Conservation (phyloP, 2,888 invertebrate genomes). For the Oscheius sp. region DNA sequence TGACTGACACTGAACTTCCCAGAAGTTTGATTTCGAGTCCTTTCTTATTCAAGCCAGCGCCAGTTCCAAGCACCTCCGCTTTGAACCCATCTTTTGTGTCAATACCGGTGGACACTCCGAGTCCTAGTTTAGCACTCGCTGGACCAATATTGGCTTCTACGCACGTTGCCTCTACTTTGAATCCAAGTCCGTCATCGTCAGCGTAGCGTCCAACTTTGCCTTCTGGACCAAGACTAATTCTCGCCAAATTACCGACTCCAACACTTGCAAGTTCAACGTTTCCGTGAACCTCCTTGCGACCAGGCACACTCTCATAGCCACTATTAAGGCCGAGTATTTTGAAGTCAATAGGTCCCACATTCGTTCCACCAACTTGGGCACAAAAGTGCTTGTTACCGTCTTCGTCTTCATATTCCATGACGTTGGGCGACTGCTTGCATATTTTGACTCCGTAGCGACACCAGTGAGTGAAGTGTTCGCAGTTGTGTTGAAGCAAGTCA, state of each 20-base stretch:
- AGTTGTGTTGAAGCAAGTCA: slow-evolving; percentile 25
- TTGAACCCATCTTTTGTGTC: slow-evolving; percentile 20
- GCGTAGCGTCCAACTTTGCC: slow-evolving; percentile 1
- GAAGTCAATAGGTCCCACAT: slow-evolving; percentile 11
- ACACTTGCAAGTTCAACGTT: slow-evolving; percentile 16
- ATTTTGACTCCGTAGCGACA: slow-evolving; percentile 24
- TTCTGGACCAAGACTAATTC: neutral
- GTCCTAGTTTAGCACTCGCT: slow-evolving; percentile 16
- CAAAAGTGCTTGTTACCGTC: slow-evolving; percentile 1
- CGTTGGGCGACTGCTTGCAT: slow-evolving; percentile 4
- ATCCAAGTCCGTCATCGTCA: slow-evolving; percentile 16
- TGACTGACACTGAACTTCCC: slow-evolving; percentile 8
- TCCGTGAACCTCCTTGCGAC: neutral
- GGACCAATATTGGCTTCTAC: slow-evolving; percentile 20
- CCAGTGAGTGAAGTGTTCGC: slow-evolving; percentile 28
- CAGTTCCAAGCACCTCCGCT: slow-evolving; percentile 17
- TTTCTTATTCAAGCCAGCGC: neutral
- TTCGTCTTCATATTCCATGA: slow-evolving; percentile 16
- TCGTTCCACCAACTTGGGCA: slow-evolving; percentile 13
- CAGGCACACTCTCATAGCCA: slow-evolving; percentile 4
- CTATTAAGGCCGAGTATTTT: slow-evolving; percentile 1
- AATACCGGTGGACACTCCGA: neutral
- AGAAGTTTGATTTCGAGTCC: slow-evolving; percentile 6
- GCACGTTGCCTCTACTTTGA: neutral
- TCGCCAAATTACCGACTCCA: slow-evolving; percentile 21